phyloP scores from a whole-genome alignment of 2,113 vertebrate species.

The Falco punctatus region DNA sequence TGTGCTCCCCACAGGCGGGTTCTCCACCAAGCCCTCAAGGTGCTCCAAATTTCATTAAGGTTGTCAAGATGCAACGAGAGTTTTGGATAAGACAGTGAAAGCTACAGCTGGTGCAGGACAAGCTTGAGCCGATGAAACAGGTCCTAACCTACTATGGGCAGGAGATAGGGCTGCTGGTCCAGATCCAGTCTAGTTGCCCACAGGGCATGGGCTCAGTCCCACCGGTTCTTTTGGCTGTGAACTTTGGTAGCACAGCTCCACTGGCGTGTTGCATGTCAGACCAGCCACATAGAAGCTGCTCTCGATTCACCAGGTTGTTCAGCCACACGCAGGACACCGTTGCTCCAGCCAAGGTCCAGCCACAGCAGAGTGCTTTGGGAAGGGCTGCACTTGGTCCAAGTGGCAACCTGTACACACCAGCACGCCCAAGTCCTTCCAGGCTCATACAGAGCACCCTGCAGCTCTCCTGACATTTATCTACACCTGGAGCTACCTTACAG shows the following conservation, averaged over 20 bases:
- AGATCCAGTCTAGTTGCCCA: neutral
- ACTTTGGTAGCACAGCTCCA: neutral
- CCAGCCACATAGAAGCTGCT: fast-evolving
- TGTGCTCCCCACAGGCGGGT: neutral
- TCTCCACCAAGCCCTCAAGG: neutral
- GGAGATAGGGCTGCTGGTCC: neutral
- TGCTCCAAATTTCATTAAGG: neutral
- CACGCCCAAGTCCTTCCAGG: neutral
- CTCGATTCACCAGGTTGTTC: neutral
- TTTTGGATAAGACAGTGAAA: neutral
- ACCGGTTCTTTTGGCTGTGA: neutral
- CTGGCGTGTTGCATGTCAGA: neutral
- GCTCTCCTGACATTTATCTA: fast-evolving
- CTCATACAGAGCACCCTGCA: fast-evolving
- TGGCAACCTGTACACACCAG: fast-evolving
- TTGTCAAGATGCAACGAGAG: neutral
- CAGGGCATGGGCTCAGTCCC: neutral
- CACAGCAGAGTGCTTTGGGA: neutral
- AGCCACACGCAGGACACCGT: fast-evolving
- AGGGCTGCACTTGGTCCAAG: neutral
- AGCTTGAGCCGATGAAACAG: neutral
- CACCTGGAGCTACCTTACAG: neutral
- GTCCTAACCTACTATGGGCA: fast-evolving
- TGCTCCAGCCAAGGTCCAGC: neutral
- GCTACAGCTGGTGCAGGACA: neutral